Base-by-base conservation (phyloP, 2,888 invertebrate species). In the Meliscaeva auricollis region DNA sequence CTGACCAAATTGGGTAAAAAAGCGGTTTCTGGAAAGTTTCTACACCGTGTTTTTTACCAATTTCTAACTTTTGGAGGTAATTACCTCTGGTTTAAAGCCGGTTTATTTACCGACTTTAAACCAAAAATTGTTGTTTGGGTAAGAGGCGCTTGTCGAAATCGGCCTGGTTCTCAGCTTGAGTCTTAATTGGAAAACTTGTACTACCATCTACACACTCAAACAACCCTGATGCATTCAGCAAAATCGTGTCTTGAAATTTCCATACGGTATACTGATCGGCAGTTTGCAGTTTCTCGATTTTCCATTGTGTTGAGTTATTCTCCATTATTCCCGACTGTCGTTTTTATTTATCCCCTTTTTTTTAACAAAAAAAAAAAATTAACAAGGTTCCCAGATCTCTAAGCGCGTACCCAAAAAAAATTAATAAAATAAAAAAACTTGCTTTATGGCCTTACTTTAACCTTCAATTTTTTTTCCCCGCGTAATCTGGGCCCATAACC, bases 211-310 rank as follows among this genome's bases (percentile, higher is more conserved):
- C 26, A 54, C 8, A 17, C 0, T 30, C 54, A 54, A 54, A 54
- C 11, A 54, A 3, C 54, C 50, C 60, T 3, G 60, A 60, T n/a
- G 50, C 72, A 35, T 60, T 73, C 2, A 60, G 17, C n/a, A 48
- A 50, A 58, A 73, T 62, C 6, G 44, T 8, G 9, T 13, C 60
- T 41, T 73, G 72, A 32, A 73, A 73, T 26, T 73, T 73, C 38
- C 72, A 72, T 3, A 72, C 60, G 7, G 60, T 22, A 22, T 72
- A 72, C 3, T 60, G 20, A 4, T 72, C 60, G 0, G 72, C 32
- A n/a, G 30, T 50, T 38, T 73, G 58, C 17, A 60, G 20, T 50
- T 73, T 20, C 35, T 73, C 60, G 13, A 73, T 62, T 41, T 50
- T 73, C 5, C 26, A 73, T 26, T 26, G 26, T 2, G 26, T 26